Conservation (phyloP, 2,113 vertebrate species). For the Cyprinus carpio region DNA sequence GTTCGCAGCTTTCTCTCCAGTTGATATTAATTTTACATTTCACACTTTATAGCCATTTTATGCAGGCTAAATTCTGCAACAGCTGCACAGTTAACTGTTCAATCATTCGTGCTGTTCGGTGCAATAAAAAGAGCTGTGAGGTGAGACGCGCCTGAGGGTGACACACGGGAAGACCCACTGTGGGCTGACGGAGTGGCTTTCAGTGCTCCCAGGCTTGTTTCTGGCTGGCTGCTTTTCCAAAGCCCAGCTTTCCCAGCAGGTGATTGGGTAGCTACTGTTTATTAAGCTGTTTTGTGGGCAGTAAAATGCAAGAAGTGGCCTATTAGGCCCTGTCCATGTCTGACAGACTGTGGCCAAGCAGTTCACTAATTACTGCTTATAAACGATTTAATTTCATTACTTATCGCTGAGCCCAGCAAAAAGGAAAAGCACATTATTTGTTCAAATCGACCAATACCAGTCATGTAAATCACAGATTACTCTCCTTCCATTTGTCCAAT, state of each 20-base stretch:
- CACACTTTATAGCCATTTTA: slow-evolving; percentile 38
- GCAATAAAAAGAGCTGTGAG: slow-evolving; percentile 40
- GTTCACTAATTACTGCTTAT: slow-evolving; percentile 65
- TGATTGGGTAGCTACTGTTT: slow-evolving; percentile 61
- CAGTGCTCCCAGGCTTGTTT: slow-evolving; percentile 47
- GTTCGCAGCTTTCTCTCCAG: background rate
- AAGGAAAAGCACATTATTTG: slow-evolving; percentile 46
- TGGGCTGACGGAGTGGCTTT: slow-evolving; percentile 27
- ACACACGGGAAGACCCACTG: slow-evolving; percentile 43
- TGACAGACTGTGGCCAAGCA: slow-evolving; percentile 63
- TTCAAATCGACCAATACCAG: slow-evolving; percentile 43
- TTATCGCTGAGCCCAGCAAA: slow-evolving; percentile 62
- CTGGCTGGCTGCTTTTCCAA: slow-evolving; percentile 46
- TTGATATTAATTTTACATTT: slow-evolving; percentile 50
- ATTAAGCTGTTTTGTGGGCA: slow-evolving; percentile 65
- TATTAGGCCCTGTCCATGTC: slow-evolving; percentile 67
- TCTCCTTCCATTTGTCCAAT: slow-evolving; percentile 15
- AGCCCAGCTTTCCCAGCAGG: slow-evolving; percentile 55
- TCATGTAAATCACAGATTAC: slow-evolving; percentile 44
- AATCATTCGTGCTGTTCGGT: slow-evolving; percentile 24
- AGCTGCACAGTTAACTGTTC: slow-evolving; percentile 30
- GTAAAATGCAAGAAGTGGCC: slow-evolving; percentile 62
- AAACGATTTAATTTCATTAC: slow-evolving; percentile 59
- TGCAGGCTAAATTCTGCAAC: background rate
- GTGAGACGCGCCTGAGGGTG: background rate